Base-by-base conservation (phyloP, 1,140 invertebrate genomes). In the Megathymus violae region DNA sequence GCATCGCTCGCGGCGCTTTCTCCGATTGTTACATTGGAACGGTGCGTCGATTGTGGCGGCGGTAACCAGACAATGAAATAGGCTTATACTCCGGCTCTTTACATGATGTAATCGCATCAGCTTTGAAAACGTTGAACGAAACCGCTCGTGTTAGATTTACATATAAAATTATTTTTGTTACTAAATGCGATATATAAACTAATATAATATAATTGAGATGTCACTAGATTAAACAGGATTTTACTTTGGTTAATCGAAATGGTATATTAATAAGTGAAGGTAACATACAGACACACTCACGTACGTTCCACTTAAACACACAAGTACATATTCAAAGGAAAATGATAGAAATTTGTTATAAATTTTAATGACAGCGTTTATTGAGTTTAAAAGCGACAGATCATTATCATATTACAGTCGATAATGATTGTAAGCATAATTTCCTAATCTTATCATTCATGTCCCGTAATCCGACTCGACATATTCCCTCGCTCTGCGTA, bases 1-100 rank as follows among this genome's bases (percentile, higher is more conserved):
- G 56, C 52, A 60, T 66, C 62, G 71, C 69, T 59, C 58, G 67
- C 65, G 54, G 54, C 73, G 69, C 70, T 80, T 74, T 71, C 36
- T 54, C 58, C 51, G 58, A 66, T 66, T 66, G 64, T 65, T 65
- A 50, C 40, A 31, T 60, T 59, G 46, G 43, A 59, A 59, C 43
- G 54, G 6, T 9, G 27, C 19, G 19, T 2, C 19, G 19, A 3
- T 5, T 22, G 27, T 31, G 27, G 4, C 43, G 15, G 31, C 27
- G 54, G 54, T 46, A 52, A 52, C 22, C 44, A 38, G 51, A 52
- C 63, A 58, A 46, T 58, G 43, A 40, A 56, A 44, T 56, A 56
- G 52, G 41, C 40, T 44, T 56, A 56, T 22, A 44, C 11, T 27
- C 34, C 7, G n/a, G 25, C 51, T 25, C 51, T 44, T 41, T 31